Base-by-base conservation (phyloP, 1,140 invertebrate genomes). In the Tetragonula clypearis region DNA sequence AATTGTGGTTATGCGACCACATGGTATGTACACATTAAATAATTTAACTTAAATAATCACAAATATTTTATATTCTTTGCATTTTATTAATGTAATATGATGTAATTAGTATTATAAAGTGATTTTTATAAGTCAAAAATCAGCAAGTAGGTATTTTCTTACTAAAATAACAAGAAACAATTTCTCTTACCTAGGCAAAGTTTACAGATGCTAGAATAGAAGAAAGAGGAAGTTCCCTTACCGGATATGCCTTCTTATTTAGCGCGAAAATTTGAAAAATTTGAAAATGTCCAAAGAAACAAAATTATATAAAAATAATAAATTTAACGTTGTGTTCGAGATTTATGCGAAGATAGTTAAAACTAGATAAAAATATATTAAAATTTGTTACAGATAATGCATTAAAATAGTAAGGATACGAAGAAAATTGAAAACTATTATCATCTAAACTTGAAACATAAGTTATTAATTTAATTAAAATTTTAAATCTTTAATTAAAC, bases 181-280 rank as follows among this genome's bases (percentile, higher is more conserved):
- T 6, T 85, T 21, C 9, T 11, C 71, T 35, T 19, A 85, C 84
- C 78, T 80, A 15, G 53, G 71, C 84, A 74, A 60, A 81, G 0
- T 1, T 81, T 58, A 15, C 4, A 9, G n/a, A 1, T 85, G 17
- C 23, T 58, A n/a, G 68, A 30, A 30, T 35, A 58, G 35, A 75
- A 85, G 78, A 69, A 85, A 58, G 15, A 73, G 84, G 84, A 85
- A 85, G 69, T 74, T 65, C 15, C 19, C 0, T 19, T 1, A 21
- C 35, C 65, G 60, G 60, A 62, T 62, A 62, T 4, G 23, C 0
- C 23, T 12, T 62, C 11, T 14, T n/a, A 62, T n/a, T 9, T 14
- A 62, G 60, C 60, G 75, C 75, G 55, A 83, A 83, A 60, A 58
- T 69, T 56, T 75, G 58, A 30, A 58, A 56, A 26, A 66, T 19